Evolutionary conservation across 2,113 vertebrate species (phyloP).

Genomic region (Anser brachyrhynchus): DNA sequence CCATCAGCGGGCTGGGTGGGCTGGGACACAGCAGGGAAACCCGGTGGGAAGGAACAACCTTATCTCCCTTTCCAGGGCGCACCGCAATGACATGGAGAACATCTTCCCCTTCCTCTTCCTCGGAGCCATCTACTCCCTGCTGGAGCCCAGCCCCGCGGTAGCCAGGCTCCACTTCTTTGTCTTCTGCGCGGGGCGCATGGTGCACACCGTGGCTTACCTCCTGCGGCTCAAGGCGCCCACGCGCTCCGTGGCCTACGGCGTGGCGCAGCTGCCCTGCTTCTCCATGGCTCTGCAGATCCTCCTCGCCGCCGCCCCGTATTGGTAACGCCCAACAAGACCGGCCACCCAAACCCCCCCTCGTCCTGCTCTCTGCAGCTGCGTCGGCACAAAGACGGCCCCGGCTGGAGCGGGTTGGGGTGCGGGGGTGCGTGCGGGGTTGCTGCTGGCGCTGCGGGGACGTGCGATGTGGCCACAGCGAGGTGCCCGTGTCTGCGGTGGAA

Average conservation of each 20-base stretch:
- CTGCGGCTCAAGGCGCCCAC: constrained; percentile 81
- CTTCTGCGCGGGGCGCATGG: constrained; percentile 82
- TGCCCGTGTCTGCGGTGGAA: background rate
- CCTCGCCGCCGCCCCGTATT: constrained; percentile 66
- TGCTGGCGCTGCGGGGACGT: background rate
- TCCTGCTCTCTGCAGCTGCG: background rate
- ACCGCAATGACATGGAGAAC: constrained; percentile 93
- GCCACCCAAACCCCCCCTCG: background rate
- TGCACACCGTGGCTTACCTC: constrained; percentile 90
- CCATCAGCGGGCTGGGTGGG: background rate
- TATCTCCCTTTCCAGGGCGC: constrained; percentile 79
- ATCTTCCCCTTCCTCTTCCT: constrained; percentile 96
- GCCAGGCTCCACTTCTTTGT: constrained; percentile 89
- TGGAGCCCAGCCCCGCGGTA: constrained; percentile 76
- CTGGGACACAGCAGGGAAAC: background rate
- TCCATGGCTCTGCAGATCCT: constrained; percentile 95
- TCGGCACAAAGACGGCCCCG: background rate
- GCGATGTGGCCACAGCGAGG: background rate
- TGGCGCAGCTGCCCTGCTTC: constrained; percentile 89
- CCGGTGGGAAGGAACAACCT: background rate
- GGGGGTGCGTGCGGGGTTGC: background rate
- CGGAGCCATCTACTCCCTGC: constrained; percentile 89
- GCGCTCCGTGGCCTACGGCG: constrained; percentile 85
- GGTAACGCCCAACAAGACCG: background rate
- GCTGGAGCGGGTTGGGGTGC: background rate